Base-by-base conservation (phyloP, 2,888 invertebrate genomes). In the Latrodectus elegans region DNA sequence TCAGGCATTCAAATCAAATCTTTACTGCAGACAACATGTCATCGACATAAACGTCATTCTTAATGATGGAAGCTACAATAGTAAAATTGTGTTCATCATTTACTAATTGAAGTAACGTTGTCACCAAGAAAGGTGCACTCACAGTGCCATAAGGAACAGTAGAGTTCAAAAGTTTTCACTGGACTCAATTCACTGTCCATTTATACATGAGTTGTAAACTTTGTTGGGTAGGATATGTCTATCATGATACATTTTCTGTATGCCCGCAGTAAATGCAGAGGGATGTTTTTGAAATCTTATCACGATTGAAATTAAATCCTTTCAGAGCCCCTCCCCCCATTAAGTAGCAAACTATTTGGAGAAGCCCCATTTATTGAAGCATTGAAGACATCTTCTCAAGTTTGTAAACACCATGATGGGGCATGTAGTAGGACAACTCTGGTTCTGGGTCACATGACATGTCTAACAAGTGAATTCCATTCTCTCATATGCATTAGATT, bases 31-130 rank as follows among this genome's bases (percentile, higher is more conserved):
- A 9, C 2, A 77, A 38, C 8, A 77, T 49, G 15, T 65, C 67
- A 51, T 77, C 67, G 49, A 77, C 51, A 17, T 77, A 77, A 67
- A 65, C 67, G n/a, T 77, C 26, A 11, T 60, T 2, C 10, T n/a
- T 11, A 11, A 76, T 9, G 8, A 77, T 51, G 49, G 76, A 12
- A 6, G 49, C 67, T 4, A 67, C 76, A 9, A 53, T 3, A 53
- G 53, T 52, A 53, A 53, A 73, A 11, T 17, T 73, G 17, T n/a
- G 8, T 53, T 73, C 76, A 26, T 65, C 76, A 3, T 15, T 12
- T 0, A 38, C 38, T 64, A 76, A 8, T 49, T 76, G 76, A 15
- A 26, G 12, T 8, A 76, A 65, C 9, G n/a, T 64, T 76, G 38
- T 26, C 8, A 64, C 64, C 0, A 76, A 22, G 15, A 64, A 64